A percentile compares a stretch with the other conserved stretches of the same genome.
Conservation (phyloP, 1,140 invertebrate species). For the Polypedilum pembai region DNA sequence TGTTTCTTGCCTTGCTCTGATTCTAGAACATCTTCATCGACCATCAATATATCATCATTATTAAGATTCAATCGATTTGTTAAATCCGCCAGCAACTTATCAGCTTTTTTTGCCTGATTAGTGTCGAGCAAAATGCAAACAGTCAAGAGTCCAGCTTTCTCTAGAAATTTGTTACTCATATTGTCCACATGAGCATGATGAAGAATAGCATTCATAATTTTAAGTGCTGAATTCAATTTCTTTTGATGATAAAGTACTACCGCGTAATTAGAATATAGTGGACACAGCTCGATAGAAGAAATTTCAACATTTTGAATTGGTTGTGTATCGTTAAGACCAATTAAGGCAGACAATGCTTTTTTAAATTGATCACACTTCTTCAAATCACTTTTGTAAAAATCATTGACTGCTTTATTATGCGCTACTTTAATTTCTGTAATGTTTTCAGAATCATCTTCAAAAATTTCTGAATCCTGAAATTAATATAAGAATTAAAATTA, state of each 20-base stretch:
- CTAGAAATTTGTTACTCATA: conserved; percentile 53
- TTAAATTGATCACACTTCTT: conserved; percentile 64
- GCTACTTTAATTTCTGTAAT: not conserved
- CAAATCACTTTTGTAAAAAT: conserved; percentile 62
- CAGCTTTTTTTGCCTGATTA: conserved; percentile 40
- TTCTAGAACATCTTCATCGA: conserved; percentile 44
- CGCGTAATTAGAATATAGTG: conserved; percentile 71
- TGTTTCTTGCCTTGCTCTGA: conserved; percentile 33
- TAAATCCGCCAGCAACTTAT: conserved; percentile 38
- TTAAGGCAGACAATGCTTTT: conserved; percentile 51
- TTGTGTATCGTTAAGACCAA: conserved; percentile 52
- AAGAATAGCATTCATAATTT: conserved; percentile 65
- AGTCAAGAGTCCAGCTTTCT: conserved; percentile 45
- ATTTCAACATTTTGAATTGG: conserved; percentile 45
- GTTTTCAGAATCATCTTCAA: no score
- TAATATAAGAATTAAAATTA: not conserved
- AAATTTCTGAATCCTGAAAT: not conserved
- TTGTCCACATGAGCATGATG: conserved; percentile 66
- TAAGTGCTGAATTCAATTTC: conserved; percentile 66
- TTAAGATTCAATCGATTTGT: conserved; percentile 33
- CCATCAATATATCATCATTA: conserved; percentile 42
- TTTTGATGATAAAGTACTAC: conserved; percentile 71
- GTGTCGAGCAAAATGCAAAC: conserved; percentile 40
- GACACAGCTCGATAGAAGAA: conserved; percentile 38
- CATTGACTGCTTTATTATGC: conserved; percentile 64